Evolutionary conservation across 2,113 vertebrate species (phyloP), one percentile per base, ranked within the genome.

Genomic region (Pachycephala philippinensis): DNA sequence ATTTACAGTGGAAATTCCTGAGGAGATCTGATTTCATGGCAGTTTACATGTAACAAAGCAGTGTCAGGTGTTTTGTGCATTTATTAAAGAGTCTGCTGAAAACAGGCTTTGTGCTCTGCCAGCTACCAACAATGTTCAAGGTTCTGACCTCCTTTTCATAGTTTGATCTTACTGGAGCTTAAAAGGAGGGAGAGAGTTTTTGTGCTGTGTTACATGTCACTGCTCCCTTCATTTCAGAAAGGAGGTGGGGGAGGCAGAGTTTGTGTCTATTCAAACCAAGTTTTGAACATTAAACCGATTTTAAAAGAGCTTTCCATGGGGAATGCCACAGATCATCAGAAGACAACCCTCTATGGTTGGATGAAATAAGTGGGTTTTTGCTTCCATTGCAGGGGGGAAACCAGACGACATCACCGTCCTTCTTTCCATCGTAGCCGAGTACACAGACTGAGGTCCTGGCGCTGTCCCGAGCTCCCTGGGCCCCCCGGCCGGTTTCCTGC

Each of bases 321-420:
- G 17, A 37, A 6, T 6, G 8, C 31, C 70, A 3, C 6, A 14
- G 60, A 7, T 8, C 2, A 4, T 7, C 11, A 30, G 54, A 7
- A 4, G 23, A 15, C 6, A 16, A 1, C 13, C 16, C 13, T 0
- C 28, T 16, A 28, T 39, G 81, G 8, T 31, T 59, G 15, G 80
- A 28, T 75, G n/a, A 17, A 63, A 5, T 27, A 9, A 50, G 39
- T 69, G 24, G 7, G 1, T 40, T 91, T 84, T 44, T 63, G 27
- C 92, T 96, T 88, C 11, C 33, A 1, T 96, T 95, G 22, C 97
- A 99, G 99, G 99, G 97, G 99, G 99, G 53, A 99, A 99, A 92
- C 99, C 99, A 85, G 99, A 99, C 57, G 99, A 99, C 97, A 99
- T 99, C 98, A 99, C 99, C 17, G 99, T 99, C 98, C 99, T 99